Evolutionary conservation across 1,140 invertebrate genomes (phyloP), one percentile per base, ranked within the genome.

Genomic region (Neuroterus valhalla): DNA sequence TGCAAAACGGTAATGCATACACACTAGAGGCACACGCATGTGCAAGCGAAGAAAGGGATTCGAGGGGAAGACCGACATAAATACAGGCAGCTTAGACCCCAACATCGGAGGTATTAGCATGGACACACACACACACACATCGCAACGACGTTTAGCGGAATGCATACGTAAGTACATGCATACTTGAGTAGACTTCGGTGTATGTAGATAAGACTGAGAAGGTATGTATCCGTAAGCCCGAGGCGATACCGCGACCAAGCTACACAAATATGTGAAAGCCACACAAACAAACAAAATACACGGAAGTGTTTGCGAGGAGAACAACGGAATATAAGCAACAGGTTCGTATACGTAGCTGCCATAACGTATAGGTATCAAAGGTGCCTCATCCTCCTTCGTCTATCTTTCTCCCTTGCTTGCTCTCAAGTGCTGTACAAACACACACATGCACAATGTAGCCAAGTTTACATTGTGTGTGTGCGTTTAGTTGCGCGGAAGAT

Each of bases 321-420:
- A 86, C 82, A 87, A 86, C 80, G 75, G 81, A 82, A 84, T 38
- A 38, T 83, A 81, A 88, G 87, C 87, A 87, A 88, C 86, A 87
- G 87, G 87, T 88, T 84, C 76, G 72, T 78, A 81, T 78, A 79
- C 71, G 78, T 81, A 80, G 73, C 81, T 62, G 66, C 78, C 76
- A 80, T 84, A 78, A 81, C 74, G 78, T 71, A n/a, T n/a, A 79
- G 75, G 75, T 81, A 84, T 83, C 78, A 80, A 79, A 81, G 80
- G 50, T 62, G n/a, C 44, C 26, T 26, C 70, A 2, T 50, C 66
- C 70, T 52, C 26, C 43, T 66, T 67, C 68, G 46, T 73, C 70
- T 52, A 15, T 71, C 69, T 77, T 66, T 71, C 74, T 68, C 75
- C 72, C 69, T 70, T 74, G 52, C 74, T 78, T 67, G 74, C 31